A percentile compares a stretch with the other conserved stretches of the same genome.
Evolutionary conservation across 2,797 vertebrate genomes (phyloP).

Genomic region (Sparus aurata): DNA sequence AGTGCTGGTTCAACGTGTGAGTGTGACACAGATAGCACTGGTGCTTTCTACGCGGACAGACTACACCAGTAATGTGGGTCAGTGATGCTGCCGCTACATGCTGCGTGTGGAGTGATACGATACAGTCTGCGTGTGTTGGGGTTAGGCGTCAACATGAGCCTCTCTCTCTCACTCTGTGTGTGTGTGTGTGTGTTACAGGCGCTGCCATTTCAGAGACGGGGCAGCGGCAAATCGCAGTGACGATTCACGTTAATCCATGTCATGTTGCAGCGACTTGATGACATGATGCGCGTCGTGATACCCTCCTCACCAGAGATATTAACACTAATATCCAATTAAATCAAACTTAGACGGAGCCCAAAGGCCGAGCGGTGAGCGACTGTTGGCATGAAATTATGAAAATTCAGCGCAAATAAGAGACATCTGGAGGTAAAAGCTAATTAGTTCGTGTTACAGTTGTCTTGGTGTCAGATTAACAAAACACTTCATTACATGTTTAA

Average conservation of each 20-base stretch:
- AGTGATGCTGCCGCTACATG: constrained; percentile 43
- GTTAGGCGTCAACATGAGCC: constrained; percentile 58
- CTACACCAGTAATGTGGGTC: constrained; percentile 68
- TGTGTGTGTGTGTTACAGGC: constrained; percentile 44
- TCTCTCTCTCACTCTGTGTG: constrained; percentile 32
- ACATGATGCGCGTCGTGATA: constrained; percentile 71
- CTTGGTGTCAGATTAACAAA: constrained; percentile 35
- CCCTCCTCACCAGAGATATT: constrained; percentile 68
- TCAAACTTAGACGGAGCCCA: constrained; percentile 57
- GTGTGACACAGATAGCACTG: constrained; percentile 29
- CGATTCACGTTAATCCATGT: constrained; percentile 79
- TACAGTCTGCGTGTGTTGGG: constrained; percentile 27
- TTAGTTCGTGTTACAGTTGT: constrained; percentile 64
- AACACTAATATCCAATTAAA: constrained; percentile 79
- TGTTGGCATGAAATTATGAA: constrained; percentile 67
- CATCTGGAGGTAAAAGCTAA: constrained; percentile 54
- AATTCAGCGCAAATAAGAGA: constrained; percentile 49
- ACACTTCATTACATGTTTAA: constrained; percentile 35
- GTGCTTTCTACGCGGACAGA: constrained; percentile 37
- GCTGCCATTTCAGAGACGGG: constrained; percentile 65
- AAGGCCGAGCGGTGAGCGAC: constrained; percentile 49
- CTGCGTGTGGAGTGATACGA: constrained; percentile 44
- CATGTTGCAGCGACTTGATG: constrained; percentile 71
- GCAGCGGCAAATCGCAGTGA: constrained; percentile 69
- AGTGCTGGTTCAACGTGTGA: constrained; percentile 28